Base-by-base conservation (phyloP, 1,140 invertebrate genomes). In the Bombus balteatus region DNA sequence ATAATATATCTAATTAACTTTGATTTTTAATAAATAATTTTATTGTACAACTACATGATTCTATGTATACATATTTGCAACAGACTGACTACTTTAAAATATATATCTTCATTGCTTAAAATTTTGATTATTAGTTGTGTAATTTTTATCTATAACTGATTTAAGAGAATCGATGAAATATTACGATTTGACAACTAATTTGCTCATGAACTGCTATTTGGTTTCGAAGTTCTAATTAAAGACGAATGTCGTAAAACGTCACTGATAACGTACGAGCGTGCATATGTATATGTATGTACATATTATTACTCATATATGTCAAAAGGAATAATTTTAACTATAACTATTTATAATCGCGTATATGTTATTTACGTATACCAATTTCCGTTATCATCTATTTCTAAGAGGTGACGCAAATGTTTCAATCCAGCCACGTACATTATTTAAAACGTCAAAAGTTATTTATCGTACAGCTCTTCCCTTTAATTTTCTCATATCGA, bases 11-110 rank as follows among this genome's bases (percentile, higher is more conserved):
- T 10, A 39, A 39, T 39, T 71, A 12, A 15, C 5, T 41, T 41
- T 41, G 37, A 25, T 72, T 41, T 71, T 41, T 41, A 72, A n/a
- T n/a, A n/a, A 41, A 72, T 6, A 37, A 41, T n/a, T 72, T 13
- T 71, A 39, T 25, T 39, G 2, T 25, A 8, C 25, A 10, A 70
- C 39, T 25, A 37, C 1, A 37, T 70, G 22, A 39, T 18, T 18
- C 9, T 70, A 70, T 70, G 18, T 70, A 10, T 4, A 39, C 6
- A 53, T 22, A 39, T 12, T 70, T 9, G 68, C 22, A 37, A 71
- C 75, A 71, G 34, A 81, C 62, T 72, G 37, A 37, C n/a, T 87
- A 88, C 68, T 65, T 88, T 37, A 87, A 87, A 83, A 84, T 47
- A 59, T 85, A 74, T 83, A 70, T 86, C 22, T 77, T 72, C 62